A percentile compares a stretch with the other conserved stretches of the same genome.
phyloP scores from a whole-genome alignment of 2,888 invertebrate genomes.

The Vandiemenella viatica region DNA sequence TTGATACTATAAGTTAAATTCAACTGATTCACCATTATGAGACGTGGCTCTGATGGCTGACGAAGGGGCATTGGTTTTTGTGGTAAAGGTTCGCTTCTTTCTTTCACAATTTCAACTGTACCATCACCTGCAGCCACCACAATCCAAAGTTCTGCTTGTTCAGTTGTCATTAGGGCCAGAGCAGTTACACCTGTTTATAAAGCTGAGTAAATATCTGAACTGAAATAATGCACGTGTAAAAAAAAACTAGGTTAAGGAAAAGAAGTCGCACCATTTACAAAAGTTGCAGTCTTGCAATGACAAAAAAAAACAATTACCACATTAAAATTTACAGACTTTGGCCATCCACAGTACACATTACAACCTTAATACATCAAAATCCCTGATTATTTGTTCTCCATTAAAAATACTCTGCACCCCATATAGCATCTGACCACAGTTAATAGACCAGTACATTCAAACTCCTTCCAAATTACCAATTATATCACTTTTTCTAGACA shows the following conservation, averaged over 20 bases:
- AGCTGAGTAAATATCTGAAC: not conserved
- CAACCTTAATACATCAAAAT: no score
- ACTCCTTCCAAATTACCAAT: no score
- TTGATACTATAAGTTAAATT: no score
- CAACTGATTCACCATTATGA: slow-evolving; percentile 1
- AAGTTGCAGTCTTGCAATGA: not conserved
- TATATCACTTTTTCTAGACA: no score
- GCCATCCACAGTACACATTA: no score
- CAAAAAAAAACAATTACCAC: not conserved
- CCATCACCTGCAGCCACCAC: slow-evolving; percentile 80
- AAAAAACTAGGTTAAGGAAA: not conserved
- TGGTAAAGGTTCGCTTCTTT: slow-evolving; percentile 30
- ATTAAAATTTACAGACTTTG: no score
- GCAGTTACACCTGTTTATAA: slow-evolving; percentile 44
- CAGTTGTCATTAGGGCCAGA: slow-evolving; percentile 42
- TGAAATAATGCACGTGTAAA: not conserved
- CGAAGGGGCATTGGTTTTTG: slow-evolving; percentile 4
- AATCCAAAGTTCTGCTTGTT: slow-evolving; percentile 31
- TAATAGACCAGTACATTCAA: no score
- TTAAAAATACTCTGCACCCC: no score
- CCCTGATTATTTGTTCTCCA: no score
- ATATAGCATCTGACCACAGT: no score
- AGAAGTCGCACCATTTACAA: not conserved
- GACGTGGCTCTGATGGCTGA: slow-evolving; percentile 6
- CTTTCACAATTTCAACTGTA: slow-evolving; percentile 53